Base-by-base conservation (phyloP, 2,113 vertebrate genomes). In the Cyprinodon tularosa region DNA sequence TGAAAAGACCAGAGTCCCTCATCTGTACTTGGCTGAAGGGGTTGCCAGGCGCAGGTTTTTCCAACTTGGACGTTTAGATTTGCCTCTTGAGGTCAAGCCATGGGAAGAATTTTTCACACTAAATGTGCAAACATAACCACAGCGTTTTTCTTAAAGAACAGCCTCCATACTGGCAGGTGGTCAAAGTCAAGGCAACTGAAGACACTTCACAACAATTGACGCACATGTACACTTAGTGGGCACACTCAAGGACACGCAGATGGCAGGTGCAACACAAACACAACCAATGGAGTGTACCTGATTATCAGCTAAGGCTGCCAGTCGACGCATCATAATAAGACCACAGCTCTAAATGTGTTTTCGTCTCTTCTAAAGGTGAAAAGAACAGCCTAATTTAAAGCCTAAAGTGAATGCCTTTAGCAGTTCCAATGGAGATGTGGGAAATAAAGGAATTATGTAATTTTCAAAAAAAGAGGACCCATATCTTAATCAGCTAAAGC, bases 211-310 rank as follows among this genome's bases (percentile, higher is more conserved):
- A 83, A 77, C 68, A 90, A 77, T 72, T 66, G 83, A 12, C 42
- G 17, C 72, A 48, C 74, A 68, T 40, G 20, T 66, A 4, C 48
- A 11, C 69, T 59, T 6, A 69, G 29, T 29, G 65, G 74, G 64
- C 72, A 60, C 66, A 80, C 84, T 86, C 88, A 90, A 93, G 86
- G 87, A 84, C 88, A 76, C 84, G 47, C 88, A 93, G 92, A 91
- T 90, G 90, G 91, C 91, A 90, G 88, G 84, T 90, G 86, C 85
- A 81, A 66, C 84, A 88, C 85, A 90, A 89, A 86, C 66, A 89
- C 81, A 87, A 88, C 86, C 83, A 88, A 81, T 80, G 88, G 78
- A 92, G 92, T 85, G 72, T 79, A 70, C 62, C 79, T 85, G 83
- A 89, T 90, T 83, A 91, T 82, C 76, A 77, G 64, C 76, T 59